These are phyloP conservation scores for Drosophila borealis DNA, from an alignment of 2,888 invertebrate genomes.

Conservation along the genomic window DNA sequence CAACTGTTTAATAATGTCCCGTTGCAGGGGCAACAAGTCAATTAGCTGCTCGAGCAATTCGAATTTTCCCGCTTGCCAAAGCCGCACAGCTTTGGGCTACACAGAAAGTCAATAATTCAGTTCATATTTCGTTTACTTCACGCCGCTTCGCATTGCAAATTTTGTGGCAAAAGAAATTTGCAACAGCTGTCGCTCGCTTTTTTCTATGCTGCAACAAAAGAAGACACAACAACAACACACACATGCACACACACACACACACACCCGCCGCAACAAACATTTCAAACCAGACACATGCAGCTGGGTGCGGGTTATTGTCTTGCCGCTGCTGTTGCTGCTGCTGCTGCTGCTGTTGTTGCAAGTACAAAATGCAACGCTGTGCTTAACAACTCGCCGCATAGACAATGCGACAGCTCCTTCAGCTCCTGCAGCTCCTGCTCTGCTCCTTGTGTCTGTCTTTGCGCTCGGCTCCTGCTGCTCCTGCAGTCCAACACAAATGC, in stretches of 20 bases:
- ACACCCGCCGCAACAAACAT: slow-evolving; percentile 12
- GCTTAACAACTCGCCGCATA: slow-evolving; percentile 59
- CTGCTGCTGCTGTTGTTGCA: slow-evolving; percentile 32
- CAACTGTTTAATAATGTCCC: slow-evolving; percentile 47
- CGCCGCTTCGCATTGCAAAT: slow-evolving; percentile 1
- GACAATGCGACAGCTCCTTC: slow-evolving; percentile 52
- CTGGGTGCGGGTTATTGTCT: slow-evolving; percentile 32
- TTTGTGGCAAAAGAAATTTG: slow-evolving; percentile 20
- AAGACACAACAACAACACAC: slow-evolving; percentile 14
- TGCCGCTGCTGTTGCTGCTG: slow-evolving; percentile 16
- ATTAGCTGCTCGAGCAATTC: slow-evolving; percentile 35
- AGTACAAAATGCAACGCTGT: slow-evolving; percentile 50
- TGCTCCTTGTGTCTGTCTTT: slow-evolving; percentile 16
- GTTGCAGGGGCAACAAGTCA: slow-evolving; percentile 46
- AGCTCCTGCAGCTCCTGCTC: slow-evolving; percentile 22
- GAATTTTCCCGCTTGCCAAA: slow-evolving; percentile 1
- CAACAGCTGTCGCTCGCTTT: slow-evolving; percentile 39
- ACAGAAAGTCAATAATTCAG: slow-evolving; percentile 51
- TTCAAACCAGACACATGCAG: slow-evolving; percentile 41
- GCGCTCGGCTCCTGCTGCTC: slow-evolving; percentile 13
- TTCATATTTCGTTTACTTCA: slow-evolving; percentile 25
- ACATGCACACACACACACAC: slow-evolving; percentile 9
- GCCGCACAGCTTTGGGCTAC: slow-evolving; percentile 1
- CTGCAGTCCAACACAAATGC: slow-evolving; percentile 43
- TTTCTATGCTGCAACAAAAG: slow-evolving; percentile 35